Percentiles rank a stretch among this genome's conserved stretches.
These are phyloP conservation scores for Pandion haliaetus DNA, from an alignment of 2,113 vertebrate genomes.

Conservation along the genomic window DNA sequence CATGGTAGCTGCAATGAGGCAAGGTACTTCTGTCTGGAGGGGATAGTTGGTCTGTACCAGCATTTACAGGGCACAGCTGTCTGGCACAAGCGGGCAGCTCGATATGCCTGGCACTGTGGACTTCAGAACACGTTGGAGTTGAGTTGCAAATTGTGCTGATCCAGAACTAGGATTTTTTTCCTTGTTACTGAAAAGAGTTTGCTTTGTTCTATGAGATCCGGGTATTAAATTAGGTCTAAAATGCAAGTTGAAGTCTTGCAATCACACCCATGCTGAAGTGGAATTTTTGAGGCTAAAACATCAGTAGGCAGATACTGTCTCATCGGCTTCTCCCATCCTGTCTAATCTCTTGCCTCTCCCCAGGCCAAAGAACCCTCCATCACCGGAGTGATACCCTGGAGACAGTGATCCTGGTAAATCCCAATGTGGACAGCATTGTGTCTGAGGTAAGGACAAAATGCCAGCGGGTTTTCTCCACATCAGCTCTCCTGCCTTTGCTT, in stretches of 20 bases:
- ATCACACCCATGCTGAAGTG: background rate
- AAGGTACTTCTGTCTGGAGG: background rate
- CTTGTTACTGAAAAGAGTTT: background rate
- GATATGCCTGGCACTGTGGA: background rate
- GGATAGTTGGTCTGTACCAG: background rate
- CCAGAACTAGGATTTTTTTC: background rate
- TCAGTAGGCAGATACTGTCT: background rate
- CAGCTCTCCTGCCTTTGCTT: background rate
- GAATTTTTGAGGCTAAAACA: background rate
- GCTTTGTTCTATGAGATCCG: background rate
- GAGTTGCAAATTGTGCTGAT: background rate
- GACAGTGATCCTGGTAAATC: constrained; percentile 90
- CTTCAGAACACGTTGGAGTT: background rate
- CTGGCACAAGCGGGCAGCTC: background rate
- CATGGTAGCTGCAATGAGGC: background rate
- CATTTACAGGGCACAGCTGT: background rate
- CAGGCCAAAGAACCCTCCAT: constrained; percentile 91
- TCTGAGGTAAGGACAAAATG: constrained; percentile 80
- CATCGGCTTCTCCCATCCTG: background rate
- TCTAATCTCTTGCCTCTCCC: constrained; percentile 27
- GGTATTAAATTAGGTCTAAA: background rate
- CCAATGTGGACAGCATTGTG: constrained; percentile 79
- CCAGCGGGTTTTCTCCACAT: background rate
- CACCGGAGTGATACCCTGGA: constrained; percentile 88
- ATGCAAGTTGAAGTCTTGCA: background rate